These are phyloP conservation scores for Clusia tigrina DNA, from an alignment of 2,888 invertebrate genomes.

Conservation along the genomic window DNA sequence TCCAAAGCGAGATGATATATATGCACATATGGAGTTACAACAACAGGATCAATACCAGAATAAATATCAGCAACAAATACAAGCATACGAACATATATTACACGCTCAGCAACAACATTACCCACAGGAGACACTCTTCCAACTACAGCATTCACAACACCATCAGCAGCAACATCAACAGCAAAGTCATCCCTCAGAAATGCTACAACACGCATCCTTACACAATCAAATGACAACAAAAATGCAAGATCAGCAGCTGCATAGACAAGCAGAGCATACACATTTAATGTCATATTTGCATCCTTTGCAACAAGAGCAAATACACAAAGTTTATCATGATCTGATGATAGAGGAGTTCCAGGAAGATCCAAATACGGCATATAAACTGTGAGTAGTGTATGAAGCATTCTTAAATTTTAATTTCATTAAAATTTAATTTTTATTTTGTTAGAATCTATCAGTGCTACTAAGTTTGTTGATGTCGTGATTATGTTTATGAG, in stretches of 20 bases:
- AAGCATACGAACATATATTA: neutral
- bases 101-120: constrained; percentile 14
- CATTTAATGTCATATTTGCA: constrained; percentile 37
- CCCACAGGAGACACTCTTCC: constrained; percentile 16
- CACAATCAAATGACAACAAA: constrained; percentile 37
- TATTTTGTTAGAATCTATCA: too few species aligned
- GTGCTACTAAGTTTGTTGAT: too few species aligned
- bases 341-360: constrained; percentile 60
- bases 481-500: too few species aligned
- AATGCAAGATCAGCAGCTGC: constrained; percentile 37
- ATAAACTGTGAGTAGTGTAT: constrained; percentile 60
- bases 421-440: neutral
- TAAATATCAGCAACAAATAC: neutral
- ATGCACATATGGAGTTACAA: neutral
- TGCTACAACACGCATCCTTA: too few species aligned
- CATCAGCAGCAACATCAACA: constrained; percentile 27
- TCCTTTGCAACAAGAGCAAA: constrained; percentile 44
- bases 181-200: too few species aligned
- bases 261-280: constrained; percentile 35
- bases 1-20: neutral
- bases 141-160: constrained; percentile 32
- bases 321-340: constrained; percentile 39
- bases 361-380: constrained; percentile 53
- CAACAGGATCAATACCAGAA: constrained; percentile 5
- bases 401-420: too few species aligned